These are phyloP conservation scores for Heliocidaris erythrogramma DNA, from an alignment of 35 echinoderm and acorn worm species.

Conservation along the genomic window DNA sequence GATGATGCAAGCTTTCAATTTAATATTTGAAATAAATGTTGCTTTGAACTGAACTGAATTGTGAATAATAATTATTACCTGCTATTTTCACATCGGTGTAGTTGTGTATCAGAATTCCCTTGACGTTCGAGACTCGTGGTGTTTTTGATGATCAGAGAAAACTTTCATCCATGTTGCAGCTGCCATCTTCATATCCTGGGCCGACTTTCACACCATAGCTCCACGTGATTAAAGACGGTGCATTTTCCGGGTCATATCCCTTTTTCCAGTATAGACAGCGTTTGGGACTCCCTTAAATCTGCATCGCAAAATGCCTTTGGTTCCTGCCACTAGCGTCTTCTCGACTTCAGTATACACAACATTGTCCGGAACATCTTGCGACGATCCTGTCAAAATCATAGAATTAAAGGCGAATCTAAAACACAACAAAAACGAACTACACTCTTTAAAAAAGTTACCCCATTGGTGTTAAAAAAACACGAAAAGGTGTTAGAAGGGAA, in stretches of 20 bases:
- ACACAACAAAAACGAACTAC: too few species aligned
- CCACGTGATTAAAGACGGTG: neutral
- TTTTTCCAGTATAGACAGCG: neutral
- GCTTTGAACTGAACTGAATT: too few species aligned
- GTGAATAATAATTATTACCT: too few species aligned
- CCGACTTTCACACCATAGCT: neutral
- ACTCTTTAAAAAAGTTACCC: too few species aligned
- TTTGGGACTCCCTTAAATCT: neutral
- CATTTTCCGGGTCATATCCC: neutral
- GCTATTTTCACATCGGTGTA: neutral
- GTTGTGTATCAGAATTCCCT: neutral
- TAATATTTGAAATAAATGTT: too few species aligned
- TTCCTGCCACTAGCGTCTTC: neutral
- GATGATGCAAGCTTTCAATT: too few species aligned
- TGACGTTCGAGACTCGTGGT: neutral
- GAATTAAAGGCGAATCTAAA: too few species aligned
- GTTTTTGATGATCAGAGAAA: neutral
- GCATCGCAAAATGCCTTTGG: neutral
- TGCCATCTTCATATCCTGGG: neutral
- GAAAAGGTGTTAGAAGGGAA: too few species aligned
- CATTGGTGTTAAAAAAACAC: too few species aligned
- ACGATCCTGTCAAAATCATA: too few species aligned
- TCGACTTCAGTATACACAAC: neutral
- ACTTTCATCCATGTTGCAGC: neutral
- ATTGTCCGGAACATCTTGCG: neutral